Percentiles rank a stretch among this genome's conserved stretches.
phyloP scores from a whole-genome alignment of 1,140 invertebrate species.

The Eueides isabella region DNA sequence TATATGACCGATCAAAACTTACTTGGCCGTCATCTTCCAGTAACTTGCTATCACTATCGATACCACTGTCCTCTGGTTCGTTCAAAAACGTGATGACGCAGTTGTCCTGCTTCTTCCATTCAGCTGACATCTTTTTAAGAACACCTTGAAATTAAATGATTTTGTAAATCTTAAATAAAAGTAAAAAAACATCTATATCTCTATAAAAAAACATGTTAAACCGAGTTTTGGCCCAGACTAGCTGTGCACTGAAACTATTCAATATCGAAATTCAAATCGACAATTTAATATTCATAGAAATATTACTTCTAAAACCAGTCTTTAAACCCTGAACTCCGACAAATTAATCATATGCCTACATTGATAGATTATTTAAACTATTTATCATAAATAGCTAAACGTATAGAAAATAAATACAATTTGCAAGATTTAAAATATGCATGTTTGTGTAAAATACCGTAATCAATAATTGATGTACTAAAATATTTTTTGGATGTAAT shows the following conservation, averaged over 20 bases:
- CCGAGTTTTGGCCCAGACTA: no score
- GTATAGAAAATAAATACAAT: no score
- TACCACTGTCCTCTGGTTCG: constrained; percentile 64
- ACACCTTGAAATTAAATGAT: not conserved
- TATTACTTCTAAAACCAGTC: no score
- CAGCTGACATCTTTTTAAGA: constrained; percentile 44
- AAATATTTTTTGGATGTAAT: not conserved
- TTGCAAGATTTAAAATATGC: no score
- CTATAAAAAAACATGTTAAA: no score
- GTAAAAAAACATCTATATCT: not conserved
- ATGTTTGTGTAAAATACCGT: not conserved
- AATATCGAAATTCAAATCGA: no score
- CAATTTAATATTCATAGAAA: no score
- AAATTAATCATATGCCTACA: no score
- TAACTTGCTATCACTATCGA: constrained; percentile 57
- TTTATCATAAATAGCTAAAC: no score
- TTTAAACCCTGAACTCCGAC: no score
- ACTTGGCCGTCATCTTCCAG: constrained; percentile 3
- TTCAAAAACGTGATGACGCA: constrained; percentile 41
- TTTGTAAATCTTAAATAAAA: not conserved
- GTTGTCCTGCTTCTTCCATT: constrained; percentile 33
- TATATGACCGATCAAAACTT: constrained; percentile 10
- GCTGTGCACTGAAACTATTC: no score
- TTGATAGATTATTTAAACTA: no score
- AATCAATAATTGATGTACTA: not conserved